Conservation (phyloP, 2,888 invertebrate species). For the Thecophora atra region DNA sequence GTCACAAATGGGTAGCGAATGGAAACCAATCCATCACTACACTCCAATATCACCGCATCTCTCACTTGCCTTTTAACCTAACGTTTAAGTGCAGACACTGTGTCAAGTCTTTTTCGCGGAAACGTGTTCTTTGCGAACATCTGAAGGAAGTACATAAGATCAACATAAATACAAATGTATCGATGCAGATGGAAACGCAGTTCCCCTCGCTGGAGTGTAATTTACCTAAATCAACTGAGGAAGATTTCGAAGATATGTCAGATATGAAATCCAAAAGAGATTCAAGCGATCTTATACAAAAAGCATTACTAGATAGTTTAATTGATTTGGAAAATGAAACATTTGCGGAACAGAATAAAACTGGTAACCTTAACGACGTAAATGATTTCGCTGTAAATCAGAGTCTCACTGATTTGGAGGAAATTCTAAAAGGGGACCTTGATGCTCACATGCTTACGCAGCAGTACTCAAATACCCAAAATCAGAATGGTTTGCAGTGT, state of each 20-base stretch:
- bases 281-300: slow-evolving; percentile 45
- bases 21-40: slow-evolving; percentile 56
- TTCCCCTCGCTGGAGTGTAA: neutral
- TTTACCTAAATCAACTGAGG: neutral
- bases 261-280: slow-evolving; percentile 31
- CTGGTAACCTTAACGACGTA: slow-evolving; percentile 11
- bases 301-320: slow-evolving; percentile 52
- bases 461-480: neutral
- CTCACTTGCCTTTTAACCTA: slow-evolving; percentile 54
- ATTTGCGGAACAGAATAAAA: slow-evolving; percentile 27
- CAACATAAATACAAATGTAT: neutral
- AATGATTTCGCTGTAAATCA: slow-evolving; percentile 55
- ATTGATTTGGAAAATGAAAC: slow-evolving; percentile 52
- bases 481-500: slow-evolving; percentile 3
- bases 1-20: slow-evolving; percentile 57
- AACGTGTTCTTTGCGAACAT: slow-evolving; percentile 53
- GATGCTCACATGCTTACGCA: neutral
- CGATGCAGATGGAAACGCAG: neutral
- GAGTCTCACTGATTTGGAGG: slow-evolving; percentile 55
- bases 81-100: slow-evolving; percentile 58
- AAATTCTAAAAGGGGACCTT: slow-evolving; percentile 50
- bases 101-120: slow-evolving; percentile 50
- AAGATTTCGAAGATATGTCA: slow-evolving; percentile 6
- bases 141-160: slow-evolving; percentile 28
- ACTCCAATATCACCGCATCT: slow-evolving; percentile 58